Evolutionary conservation across 2,113 vertebrate species (phyloP), one percentile per base, ranked within the genome.

Genomic region (Apaloderma vittatum): DNA sequence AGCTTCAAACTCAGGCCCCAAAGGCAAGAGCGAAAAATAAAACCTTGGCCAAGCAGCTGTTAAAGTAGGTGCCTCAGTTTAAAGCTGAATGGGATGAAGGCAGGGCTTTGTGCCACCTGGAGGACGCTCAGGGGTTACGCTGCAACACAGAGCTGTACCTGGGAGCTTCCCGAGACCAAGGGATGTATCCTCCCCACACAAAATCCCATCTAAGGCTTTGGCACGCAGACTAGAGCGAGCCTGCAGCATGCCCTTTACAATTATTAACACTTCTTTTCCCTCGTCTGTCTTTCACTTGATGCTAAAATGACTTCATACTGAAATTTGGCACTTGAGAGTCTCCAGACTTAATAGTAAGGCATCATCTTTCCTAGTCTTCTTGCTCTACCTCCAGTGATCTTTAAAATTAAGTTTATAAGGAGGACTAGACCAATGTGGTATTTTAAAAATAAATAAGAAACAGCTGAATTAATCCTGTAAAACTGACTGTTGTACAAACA

Each of bases 391-490:
- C 65, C 26, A 62, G n/a, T 43, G 59, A 91, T 68, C 94, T 94
- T 96, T 84, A 93, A 94, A 95, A 96, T 96, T 76, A 90, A 62
- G 27, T 76, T 95, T 96, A 95, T 70, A 92, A 83, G 37, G 51
- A 94, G 29, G 48, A 94, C 43, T 85, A 58, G 82, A 96, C 54
- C 24, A 40, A 80, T 34, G 36, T n/a, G 61, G 59, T 71, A 90
- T 94, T 88, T 94, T 92, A 94, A 95, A 97, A 96, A 83, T 83
- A 93, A 84, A 63, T 36, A 58, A 66, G 92, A 95, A 97, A 97
- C 90, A 98, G 90, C 62, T 92, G 93, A 81, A 75, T 57, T 85
- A 90, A 83, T 93, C 95, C 32, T 67, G 58, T 87, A 94, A 94
- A 95, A 75, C 19, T 68, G 63, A 58, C 48, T 70, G 62, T 77